A percentile compares a stretch with the other conserved stretches of the same genome.
phyloP scores from a whole-genome alignment of 2,113 vertebrate genomes.

The Plectropomus leopardus region DNA sequence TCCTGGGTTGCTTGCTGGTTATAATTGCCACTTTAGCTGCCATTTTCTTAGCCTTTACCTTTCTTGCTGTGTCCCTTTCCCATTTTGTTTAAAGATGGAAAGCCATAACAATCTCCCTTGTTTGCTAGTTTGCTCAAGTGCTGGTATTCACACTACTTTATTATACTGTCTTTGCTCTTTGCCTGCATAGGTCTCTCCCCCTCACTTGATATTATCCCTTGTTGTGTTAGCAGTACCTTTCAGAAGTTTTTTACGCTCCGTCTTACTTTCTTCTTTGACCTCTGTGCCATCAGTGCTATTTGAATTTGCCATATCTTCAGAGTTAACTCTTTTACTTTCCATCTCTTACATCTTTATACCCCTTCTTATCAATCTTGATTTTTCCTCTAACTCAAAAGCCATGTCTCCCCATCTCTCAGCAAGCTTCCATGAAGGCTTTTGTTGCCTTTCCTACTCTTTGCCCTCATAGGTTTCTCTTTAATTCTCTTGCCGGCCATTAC shows the following conservation, averaged over 20 bases:
- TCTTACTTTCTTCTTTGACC: conserved; percentile 21
- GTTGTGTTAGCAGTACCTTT: conserved; percentile 33
- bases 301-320: conserved; percentile 19
- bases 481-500: conserved; percentile 44
- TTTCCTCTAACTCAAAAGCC: conserved; percentile 26
- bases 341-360: conserved; percentile 5
- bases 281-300: conserved; percentile 4
- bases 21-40: conserved; percentile 66
- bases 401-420: conserved; percentile 11
- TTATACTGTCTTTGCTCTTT: conserved; percentile 30
- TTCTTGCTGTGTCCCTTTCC: conserved; percentile 35
- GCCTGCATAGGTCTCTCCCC: conserved; percentile 19
- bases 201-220: conserved; percentile 30
- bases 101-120: conserved; percentile 44
- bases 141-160: conserved; percentile 40
- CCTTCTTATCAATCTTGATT: conserved; percentile 19
- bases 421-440: conserved; percentile 16
- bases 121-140: conserved; percentile 46
- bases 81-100: conserved; percentile 48
- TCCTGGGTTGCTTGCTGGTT: conserved; percentile 47
- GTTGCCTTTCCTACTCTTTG: conserved; percentile 36
- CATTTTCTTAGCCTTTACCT: conserved; percentile 41
- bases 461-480: conserved; percentile 31
- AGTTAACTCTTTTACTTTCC: conserved; percentile 28
- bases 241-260: conserved; percentile 4